phyloP scores from a whole-genome alignment of 2,113 vertebrate species.

The Pongo abelii region DNA sequence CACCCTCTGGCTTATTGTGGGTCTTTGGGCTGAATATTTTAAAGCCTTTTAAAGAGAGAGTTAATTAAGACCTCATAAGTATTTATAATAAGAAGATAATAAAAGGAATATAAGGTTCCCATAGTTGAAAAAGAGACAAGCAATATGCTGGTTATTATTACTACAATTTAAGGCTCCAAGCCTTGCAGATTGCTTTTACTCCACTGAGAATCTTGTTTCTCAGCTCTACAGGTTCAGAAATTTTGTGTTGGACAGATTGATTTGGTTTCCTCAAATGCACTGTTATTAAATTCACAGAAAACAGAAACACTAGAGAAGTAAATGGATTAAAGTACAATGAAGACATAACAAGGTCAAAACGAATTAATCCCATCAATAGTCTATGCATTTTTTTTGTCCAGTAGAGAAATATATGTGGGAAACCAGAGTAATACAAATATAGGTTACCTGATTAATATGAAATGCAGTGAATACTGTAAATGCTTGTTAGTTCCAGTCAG shows the following conservation, averaged over 20 bases:
- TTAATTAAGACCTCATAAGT: neutral
- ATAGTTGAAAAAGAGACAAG: neutral
- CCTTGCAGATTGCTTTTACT: neutral
- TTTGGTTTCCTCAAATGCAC: slow-evolving; percentile 22
- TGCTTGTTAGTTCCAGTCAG: neutral
- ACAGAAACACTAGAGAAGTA: neutral
- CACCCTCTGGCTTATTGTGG: neutral
- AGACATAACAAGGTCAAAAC: neutral
- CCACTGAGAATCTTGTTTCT: neutral
- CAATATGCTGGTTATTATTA: neutral
- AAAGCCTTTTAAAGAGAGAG: neutral
- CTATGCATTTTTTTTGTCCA: neutral
- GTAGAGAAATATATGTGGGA: neutral
- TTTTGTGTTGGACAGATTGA: neutral
- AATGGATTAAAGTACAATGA: neutral
- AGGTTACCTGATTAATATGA: neutral
- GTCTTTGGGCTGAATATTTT: neutral
- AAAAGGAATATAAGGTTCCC: neutral
- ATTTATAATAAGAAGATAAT: neutral
- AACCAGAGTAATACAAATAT: neutral
- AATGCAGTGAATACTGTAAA: neutral
- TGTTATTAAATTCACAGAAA: neutral
- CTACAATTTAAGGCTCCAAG: neutral
- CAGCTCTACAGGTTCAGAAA: neutral
- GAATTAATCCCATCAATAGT: slow-evolving; percentile 12